A percentile compares a stretch with the other conserved stretches of the same genome.
phyloP scores from a whole-genome alignment of 2,113 vertebrate species.

The Chaetodon trifascialis region DNA sequence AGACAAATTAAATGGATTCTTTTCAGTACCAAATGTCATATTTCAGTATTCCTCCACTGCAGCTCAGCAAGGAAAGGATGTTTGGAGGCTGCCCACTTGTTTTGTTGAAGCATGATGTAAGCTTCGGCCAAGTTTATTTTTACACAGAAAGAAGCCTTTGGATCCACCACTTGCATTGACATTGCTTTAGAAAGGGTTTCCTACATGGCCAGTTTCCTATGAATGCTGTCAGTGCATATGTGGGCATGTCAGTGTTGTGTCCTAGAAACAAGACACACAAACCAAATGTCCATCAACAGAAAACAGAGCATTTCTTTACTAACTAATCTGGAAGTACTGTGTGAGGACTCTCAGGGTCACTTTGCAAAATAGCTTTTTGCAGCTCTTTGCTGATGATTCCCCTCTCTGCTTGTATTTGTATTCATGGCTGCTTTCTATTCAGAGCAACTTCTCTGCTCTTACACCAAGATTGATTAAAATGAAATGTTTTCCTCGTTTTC shows the following conservation, averaged over 20 bases:
- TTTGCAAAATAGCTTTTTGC: not conserved
- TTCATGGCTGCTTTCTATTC: conserved; percentile 9
- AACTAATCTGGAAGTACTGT: not conserved
- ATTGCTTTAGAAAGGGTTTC: not conserved
- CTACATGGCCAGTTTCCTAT: not conserved
- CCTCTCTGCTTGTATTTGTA: not conserved
- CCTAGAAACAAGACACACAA: not conserved
- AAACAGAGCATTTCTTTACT: not conserved
- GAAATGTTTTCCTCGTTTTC: not conserved
- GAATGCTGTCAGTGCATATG: not conserved
- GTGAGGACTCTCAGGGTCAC: conserved; percentile 1
- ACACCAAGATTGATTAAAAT: not conserved
- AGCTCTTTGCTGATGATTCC: not conserved
- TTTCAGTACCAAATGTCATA: not conserved
- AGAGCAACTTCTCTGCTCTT: not conserved
- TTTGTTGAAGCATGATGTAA: too few relatives aligned
- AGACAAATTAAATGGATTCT: too few relatives aligned
- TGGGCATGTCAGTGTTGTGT: not conserved
- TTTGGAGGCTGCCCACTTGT: not conserved
- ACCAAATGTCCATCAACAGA: not conserved
- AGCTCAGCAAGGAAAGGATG: not conserved
- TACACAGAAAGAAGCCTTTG: not conserved
- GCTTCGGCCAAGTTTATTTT: not conserved
- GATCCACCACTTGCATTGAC: not conserved
- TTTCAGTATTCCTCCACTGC: not conserved